Percentiles rank a stretch among this genome's conserved stretches.
phyloP scores from a whole-genome alignment of 1,140 invertebrate genomes.

The Maniola jurtina region DNA sequence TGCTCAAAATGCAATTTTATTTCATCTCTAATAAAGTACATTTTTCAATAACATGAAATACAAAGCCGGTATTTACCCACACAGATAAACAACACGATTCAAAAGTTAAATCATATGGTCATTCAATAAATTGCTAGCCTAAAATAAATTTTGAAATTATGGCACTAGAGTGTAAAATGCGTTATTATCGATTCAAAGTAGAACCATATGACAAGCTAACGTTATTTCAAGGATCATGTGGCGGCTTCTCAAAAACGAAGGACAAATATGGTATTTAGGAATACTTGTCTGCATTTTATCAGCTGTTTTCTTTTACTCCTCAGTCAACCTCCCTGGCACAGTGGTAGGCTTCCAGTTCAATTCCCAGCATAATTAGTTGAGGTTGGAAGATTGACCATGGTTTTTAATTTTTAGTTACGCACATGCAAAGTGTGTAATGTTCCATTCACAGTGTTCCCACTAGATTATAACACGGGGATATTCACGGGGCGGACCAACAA shows the following conservation, averaged over 20 bases:
- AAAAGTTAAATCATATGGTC: conserved; percentile 67
- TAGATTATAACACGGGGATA: no score
- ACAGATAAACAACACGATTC: conserved; percentile 45
- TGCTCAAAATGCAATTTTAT: conserved; percentile 32
- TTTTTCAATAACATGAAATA: conserved; percentile 8
- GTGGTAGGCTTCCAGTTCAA: no score
- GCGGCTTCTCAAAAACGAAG: conserved; percentile 6
- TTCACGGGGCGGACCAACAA: no score
- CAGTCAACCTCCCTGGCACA: no score
- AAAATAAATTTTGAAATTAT: conserved; percentile 17
- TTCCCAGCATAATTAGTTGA: no score
- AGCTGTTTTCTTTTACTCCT: conserved; percentile 18
- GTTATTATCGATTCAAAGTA: neutral
- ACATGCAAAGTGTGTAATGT: no score
- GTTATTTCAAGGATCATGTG: conserved; percentile 24
- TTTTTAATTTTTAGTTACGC: no score
- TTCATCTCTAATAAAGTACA: conserved; percentile 6
- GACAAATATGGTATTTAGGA: conserved; percentile 15
- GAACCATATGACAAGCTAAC: conserved; percentile 35
- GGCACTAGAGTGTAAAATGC: conserved; percentile 24
- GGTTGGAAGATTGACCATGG: no score
- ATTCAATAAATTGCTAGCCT: conserved; percentile 22
- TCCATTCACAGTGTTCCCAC: no score
- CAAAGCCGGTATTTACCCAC: conserved; percentile 53
- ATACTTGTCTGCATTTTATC: conserved; percentile 17